A percentile compares a stretch with the other conserved stretches of the same genome.
These are phyloP conservation scores for Tethya wilhelma DNA, from an alignment of 37 sponge, comb jelly and placozoan genomes.

Conservation along the genomic window DNA sequence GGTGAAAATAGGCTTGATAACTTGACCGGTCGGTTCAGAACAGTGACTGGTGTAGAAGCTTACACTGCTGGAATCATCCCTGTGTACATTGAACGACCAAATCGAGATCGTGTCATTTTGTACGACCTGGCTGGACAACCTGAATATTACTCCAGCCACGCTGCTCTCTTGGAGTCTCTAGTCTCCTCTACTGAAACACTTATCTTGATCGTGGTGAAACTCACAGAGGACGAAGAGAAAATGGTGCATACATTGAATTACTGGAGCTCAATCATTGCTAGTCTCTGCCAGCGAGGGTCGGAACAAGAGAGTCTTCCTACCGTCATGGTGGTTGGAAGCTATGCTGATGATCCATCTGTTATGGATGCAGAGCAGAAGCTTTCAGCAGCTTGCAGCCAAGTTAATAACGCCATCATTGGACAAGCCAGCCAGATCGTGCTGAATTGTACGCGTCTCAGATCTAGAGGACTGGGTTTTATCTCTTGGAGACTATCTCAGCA, in stretches of 20 bases:
- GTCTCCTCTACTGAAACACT: neutral
- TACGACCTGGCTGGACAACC: conserved; percentile 54
- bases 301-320: neutral
- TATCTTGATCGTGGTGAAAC: conserved; percentile 1
- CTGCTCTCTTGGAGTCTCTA: conserved; percentile 29
- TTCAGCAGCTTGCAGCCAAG: neutral
- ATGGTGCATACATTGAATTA: neutral
- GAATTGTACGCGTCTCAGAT: neutral
- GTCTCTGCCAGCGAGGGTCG: neutral
- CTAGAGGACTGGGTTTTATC: neutral
- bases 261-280: conserved; percentile 17
- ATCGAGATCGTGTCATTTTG: conserved; percentile 19
- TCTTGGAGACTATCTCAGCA: neutral
- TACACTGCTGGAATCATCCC: conserved; percentile 50
- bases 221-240: neutral
- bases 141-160: conserved; percentile 45
- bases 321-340: conserved; percentile 1
- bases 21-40: neutral
- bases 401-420: neutral
- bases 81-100: neutral
- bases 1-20: neutral
- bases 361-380: neutral
- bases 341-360: conserved; percentile 8
- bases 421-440: neutral
- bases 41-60: neutral